These are phyloP conservation scores for Apolygus lucorum DNA, from an alignment of 1,140 invertebrate species.

Conservation along the genomic window DNA sequence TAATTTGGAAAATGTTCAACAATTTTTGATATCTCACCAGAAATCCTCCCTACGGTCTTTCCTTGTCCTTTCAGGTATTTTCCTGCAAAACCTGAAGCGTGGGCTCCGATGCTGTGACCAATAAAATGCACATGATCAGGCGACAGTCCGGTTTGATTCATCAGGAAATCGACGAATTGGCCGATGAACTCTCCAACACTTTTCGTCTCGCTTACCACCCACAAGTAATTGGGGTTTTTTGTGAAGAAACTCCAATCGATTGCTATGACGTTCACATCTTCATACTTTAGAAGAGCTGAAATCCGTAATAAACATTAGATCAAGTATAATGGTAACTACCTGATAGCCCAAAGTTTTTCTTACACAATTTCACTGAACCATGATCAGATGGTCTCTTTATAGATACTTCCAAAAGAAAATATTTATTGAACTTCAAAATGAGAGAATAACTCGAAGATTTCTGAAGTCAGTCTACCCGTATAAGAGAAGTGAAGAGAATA, in stretches of 20 bases:
- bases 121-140: background rate
- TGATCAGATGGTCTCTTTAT: too few relatives aligned
- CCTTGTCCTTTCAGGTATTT: background rate
- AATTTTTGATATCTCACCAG: background rate
- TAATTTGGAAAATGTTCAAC: too few relatives aligned
- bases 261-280: background rate
- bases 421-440: too few relatives aligned
- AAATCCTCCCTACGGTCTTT: background rate
- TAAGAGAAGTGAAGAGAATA: too few relatives aligned
- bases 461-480: too few relatives aligned
- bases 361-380: too few relatives aligned
- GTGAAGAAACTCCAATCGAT: background rate
- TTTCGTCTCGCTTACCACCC: background rate
- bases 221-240: background rate
- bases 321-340: too few relatives aligned
- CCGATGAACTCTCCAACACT: background rate
- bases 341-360: too few relatives aligned
- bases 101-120: background rate
- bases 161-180: background rate
- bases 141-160: background rate
- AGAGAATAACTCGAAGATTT: too few relatives aligned
- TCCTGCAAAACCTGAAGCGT: background rate
- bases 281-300: background rate
- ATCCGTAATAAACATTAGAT: too few relatives aligned
- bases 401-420: too few relatives aligned